Conservation (phyloP, 2,113 vertebrate genomes). For the Lampris megalopsis region DNA sequence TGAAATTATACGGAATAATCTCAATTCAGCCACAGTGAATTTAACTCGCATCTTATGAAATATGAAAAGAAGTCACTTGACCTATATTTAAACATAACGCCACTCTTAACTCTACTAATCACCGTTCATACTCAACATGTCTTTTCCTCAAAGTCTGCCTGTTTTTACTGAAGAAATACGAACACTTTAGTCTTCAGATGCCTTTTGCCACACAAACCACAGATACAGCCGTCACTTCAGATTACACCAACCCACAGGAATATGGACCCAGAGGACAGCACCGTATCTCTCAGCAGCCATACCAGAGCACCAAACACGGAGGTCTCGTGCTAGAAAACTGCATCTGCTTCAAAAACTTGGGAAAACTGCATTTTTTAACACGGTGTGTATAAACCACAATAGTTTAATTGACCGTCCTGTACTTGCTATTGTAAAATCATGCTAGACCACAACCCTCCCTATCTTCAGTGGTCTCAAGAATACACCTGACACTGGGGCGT, state of each 20-base stretch:
- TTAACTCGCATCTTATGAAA: constrained; percentile 16
- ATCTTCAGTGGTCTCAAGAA: constrained; percentile 25
- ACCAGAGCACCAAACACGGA: constrained; percentile 32
- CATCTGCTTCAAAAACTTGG: constrained; percentile 6
- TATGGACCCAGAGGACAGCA: constrained; percentile 4
- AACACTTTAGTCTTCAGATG: constrained; percentile 7
- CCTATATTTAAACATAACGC: not conserved
- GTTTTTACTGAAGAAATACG: not conserved
- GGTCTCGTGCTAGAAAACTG: not conserved
- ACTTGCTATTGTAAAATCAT: constrained; percentile 26
- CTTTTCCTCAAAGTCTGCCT: constrained; percentile 33
- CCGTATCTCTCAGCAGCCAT: constrained; percentile 15
- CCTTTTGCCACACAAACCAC: constrained; percentile 16
- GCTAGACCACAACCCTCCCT: constrained; percentile 7
- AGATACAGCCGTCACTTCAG: not conserved
- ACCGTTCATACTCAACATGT: not conserved
- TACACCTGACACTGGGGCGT: too few species aligned
- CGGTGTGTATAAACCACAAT: too few species aligned
- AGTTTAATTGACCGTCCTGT: constrained; percentile 26
- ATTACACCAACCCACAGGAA: not conserved
- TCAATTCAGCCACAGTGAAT: not conserved
- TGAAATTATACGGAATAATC: not conserved
- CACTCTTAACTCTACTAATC: not conserved
- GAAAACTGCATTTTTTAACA: not conserved
- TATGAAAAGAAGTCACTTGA: not conserved